These are phyloP conservation scores for Nebria ingens DNA, from an alignment of 1,140 invertebrate species.

Conservation along the genomic window DNA sequence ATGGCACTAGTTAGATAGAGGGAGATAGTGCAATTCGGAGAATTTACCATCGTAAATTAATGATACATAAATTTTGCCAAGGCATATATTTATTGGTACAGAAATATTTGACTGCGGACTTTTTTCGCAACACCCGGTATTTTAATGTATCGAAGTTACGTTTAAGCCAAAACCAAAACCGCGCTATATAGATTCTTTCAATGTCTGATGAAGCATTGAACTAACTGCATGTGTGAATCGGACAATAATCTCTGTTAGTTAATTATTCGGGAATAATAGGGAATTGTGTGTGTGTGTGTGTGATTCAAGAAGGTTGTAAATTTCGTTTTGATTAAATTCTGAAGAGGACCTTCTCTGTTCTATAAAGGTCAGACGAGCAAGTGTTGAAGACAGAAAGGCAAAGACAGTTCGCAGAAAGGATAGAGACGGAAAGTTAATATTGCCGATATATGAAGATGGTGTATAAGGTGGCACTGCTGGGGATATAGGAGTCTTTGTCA, in stretches of 20 bases:
- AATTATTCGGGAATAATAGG: too few species aligned
- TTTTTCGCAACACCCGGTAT: neutral
- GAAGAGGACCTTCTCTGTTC: too few species aligned
- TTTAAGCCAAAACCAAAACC: too few species aligned
- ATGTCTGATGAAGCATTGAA: too few species aligned
- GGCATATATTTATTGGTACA: constrained; percentile 7
- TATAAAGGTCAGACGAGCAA: too few species aligned
- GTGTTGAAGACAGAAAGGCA: too few species aligned
- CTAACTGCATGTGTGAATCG: too few species aligned
- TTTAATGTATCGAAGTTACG: constrained; percentile 9
- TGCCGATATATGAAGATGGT: constrained; percentile 8
- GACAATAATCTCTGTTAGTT: too few species aligned
- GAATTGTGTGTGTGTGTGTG: too few species aligned
- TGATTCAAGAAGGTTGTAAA: neutral
- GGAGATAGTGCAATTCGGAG: neutral
- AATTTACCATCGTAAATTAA: constrained; percentile 5
- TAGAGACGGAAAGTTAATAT: constrained; percentile 3
- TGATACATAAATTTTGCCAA: constrained; percentile 9
- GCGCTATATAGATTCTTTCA: too few species aligned
- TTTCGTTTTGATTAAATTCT: constrained; percentile 9
- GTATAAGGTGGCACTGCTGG: neutral
- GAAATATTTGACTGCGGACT: neutral
- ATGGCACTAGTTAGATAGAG: neutral
- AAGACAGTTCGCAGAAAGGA: neutral
- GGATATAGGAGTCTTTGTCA: too few species aligned